Conservation (phyloP, 2,113 vertebrate genomes). For the Myiopsitta monachus region DNA sequence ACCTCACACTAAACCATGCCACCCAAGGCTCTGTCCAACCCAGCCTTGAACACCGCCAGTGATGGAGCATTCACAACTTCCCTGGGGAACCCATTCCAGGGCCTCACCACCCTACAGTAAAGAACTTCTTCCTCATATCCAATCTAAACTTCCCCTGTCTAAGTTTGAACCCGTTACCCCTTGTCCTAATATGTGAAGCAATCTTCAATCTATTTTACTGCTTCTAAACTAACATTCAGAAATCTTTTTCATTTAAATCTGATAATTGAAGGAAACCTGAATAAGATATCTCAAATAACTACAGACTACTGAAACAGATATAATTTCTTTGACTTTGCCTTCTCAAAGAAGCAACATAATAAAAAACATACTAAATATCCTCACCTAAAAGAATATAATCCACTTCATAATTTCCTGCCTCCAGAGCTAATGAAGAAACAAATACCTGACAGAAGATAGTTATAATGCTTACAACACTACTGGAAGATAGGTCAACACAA, state of each 20-base stretch:
- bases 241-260: neutral
- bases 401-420: neutral
- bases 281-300: neutral
- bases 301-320: neutral
- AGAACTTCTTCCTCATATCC: too few relatives aligned
- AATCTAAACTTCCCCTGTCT: too few relatives aligned
- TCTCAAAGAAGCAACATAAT: neutral
- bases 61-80: too few relatives aligned
- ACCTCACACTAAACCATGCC: too few relatives aligned
- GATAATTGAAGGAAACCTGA: neutral
- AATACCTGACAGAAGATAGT: neutral
- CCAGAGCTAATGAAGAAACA: neutral
- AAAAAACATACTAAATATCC: neutral
- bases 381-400: neutral
- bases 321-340: neutral
- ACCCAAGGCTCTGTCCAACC: too few relatives aligned
- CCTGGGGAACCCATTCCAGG: too few relatives aligned
- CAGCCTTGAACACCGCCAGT: too few relatives aligned
- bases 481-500: neutral
- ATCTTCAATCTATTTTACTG: neutral
- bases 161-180: too few relatives aligned
- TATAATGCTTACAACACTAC: neutral
- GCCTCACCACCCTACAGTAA: too few relatives aligned
- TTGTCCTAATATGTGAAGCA: neutral
- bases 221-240: neutral